Percentiles rank a stretch among this genome's conserved stretches.
Evolutionary conservation across 2,797 vertebrate species (phyloP).

Genomic region (Menidia menidia): DNA sequence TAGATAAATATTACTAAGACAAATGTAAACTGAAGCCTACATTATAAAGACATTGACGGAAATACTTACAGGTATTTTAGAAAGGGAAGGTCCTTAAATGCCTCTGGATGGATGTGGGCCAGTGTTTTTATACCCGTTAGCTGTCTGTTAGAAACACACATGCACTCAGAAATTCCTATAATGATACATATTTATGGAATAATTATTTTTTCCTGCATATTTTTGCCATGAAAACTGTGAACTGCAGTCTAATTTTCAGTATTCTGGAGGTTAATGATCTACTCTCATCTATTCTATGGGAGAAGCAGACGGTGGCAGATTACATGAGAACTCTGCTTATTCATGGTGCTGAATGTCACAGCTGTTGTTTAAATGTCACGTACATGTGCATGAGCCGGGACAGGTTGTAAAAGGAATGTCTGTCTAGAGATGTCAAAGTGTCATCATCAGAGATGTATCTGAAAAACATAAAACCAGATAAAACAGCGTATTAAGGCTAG

Average conservation of each 20-base stretch:
- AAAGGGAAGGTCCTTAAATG: constrained; percentile 86
- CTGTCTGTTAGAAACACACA: constrained; percentile 78
- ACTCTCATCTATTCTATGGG: too few species aligned
- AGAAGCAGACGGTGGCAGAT: too few species aligned
- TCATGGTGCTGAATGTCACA: too few species aligned
- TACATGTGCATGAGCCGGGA: constrained; percentile 88
- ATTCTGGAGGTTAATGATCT: too few species aligned
- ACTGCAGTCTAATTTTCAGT: too few species aligned
- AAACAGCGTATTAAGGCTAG: background rate
- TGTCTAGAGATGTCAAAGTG: constrained; percentile 82
- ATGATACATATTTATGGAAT: background rate
- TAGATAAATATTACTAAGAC: too few species aligned
- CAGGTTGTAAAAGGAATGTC: constrained; percentile 86
- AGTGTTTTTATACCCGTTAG: constrained; percentile 86
- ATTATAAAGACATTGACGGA: background rate
- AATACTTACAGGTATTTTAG: constrained; percentile 90
- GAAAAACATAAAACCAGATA: constrained; percentile 37
- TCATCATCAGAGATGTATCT: constrained; percentile 89
- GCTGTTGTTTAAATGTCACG: constrained; percentile 61
- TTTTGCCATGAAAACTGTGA: too few species aligned
- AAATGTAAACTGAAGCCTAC: too few species aligned
- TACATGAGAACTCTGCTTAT: too few species aligned
- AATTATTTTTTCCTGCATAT: background rate
- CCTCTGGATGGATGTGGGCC: constrained; percentile 83
- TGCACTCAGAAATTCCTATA: background rate